phyloP scores from a whole-genome alignment of 2,888 invertebrate genomes.

The Crocallis elinguaria region DNA sequence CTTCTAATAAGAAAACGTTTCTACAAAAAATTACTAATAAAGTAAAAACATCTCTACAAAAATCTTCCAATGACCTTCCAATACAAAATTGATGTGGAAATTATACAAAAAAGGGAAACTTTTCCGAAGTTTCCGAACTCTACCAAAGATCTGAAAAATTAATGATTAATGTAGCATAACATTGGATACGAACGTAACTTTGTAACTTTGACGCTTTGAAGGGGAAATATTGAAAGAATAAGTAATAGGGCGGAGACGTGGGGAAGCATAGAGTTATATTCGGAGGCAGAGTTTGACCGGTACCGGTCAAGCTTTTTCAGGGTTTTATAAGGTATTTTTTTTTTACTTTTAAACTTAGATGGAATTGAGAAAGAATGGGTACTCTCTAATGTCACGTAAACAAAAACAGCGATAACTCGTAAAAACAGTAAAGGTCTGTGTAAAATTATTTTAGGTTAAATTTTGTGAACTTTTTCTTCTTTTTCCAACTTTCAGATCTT shows the following conservation, averaged over 20 bases:
- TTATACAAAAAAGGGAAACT: constrained; percentile 34
- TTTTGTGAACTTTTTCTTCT: too few relatives aligned
- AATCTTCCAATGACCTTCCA: constrained; percentile 22
- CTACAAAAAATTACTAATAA: constrained; percentile 12
- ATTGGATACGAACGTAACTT: constrained; percentile 26
- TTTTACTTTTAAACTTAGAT: too few relatives aligned
- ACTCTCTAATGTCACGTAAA: too few relatives aligned
- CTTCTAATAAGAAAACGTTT: constrained; percentile 12
- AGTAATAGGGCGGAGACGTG: not conserved
- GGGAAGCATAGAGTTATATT: not conserved
- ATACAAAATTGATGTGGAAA: constrained; percentile 35
- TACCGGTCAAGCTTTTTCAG: too few relatives aligned
- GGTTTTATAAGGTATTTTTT: too few relatives aligned
- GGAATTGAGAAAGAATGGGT: too few relatives aligned
- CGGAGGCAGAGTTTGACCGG: not conserved
- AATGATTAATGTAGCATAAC: constrained; percentile 49
- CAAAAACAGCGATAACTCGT: too few relatives aligned
- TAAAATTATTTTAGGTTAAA: too few relatives aligned
- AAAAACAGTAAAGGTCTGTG: too few relatives aligned
- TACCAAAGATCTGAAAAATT: constrained; percentile 41
- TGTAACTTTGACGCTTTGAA: constrained; percentile 13
- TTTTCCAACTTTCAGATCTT: too few relatives aligned
- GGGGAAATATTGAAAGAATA: constrained; percentile 17
- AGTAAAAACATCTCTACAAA: constrained; percentile 2
- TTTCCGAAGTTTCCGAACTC: constrained; percentile 23